These are phyloP conservation scores for Peromyscus leucopus DNA, from an alignment of 2,113 vertebrate species.

Conservation along the genomic window DNA sequence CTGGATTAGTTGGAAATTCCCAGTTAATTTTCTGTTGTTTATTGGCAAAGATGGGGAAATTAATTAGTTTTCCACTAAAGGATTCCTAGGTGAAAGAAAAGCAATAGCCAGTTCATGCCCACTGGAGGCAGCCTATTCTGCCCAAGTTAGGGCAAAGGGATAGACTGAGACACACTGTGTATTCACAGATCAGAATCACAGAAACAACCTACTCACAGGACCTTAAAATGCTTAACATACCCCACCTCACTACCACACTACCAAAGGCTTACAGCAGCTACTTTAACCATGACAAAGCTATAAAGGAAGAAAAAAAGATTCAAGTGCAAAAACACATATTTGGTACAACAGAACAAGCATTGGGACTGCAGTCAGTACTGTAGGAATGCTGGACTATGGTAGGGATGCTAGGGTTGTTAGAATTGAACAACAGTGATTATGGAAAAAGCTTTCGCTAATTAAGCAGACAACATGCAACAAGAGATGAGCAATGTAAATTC, in stretches of 20 bases:
- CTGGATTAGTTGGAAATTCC: not conserved
- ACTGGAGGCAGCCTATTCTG: no score
- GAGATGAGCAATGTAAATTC: not conserved
- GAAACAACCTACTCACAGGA: not conserved
- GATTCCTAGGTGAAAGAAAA: not conserved
- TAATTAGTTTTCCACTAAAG: not conserved
- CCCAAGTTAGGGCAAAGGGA: not conserved
- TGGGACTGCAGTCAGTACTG: not conserved
- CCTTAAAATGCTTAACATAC: no score
- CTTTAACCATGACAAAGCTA: not conserved
- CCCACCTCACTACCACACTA: not conserved
- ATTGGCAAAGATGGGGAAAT: not conserved
- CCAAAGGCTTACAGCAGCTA: not conserved
- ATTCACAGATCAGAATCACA: not conserved
- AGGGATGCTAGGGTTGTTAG: not conserved
- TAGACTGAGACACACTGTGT: not conserved
- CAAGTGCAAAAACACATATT: not conserved
- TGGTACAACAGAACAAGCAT: not conserved
- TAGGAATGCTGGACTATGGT: not conserved
- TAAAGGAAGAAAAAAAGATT: not conserved
- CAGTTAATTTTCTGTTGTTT: not conserved
- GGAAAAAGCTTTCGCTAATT: not conserved
- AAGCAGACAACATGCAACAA: not conserved
- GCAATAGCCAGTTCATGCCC: no score
- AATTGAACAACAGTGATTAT: not conserved